A percentile compares a stretch with the other conserved stretches of the same genome.
Evolutionary conservation across 2,888 invertebrate genomes (phyloP).

Genomic region (Pediacus dermestoides): DNA sequence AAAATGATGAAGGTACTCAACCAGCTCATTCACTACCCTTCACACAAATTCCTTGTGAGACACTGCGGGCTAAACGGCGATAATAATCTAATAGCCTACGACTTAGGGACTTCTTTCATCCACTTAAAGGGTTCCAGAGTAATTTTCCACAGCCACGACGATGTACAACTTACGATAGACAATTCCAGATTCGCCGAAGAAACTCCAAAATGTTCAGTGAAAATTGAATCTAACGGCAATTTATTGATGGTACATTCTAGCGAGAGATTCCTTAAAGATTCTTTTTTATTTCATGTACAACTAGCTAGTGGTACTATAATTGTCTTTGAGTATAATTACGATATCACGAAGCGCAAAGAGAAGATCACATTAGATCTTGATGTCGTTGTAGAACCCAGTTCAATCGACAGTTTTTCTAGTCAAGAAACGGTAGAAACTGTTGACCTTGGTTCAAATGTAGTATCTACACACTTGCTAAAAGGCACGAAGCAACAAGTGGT

Average conservation of each 20-base stretch:
- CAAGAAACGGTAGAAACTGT: too few species aligned
- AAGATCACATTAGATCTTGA: too few species aligned
- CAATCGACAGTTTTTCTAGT: too few species aligned
- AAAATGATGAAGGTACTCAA: constrained; percentile 25
- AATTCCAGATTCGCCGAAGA: constrained; percentile 29
- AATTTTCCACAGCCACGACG: constrained; percentile 36
- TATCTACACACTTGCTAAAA: too few species aligned
- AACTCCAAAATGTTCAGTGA: constrained; percentile 29
- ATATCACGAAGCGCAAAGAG: too few species aligned
- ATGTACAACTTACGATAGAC: constrained; percentile 33
- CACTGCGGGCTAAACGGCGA: constrained; percentile 14
- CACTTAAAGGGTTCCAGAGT: constrained; percentile 31
- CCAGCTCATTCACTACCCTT: constrained; percentile 27
- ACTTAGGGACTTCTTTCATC: constrained; percentile 29
- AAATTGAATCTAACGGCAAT: constrained; percentile 24
- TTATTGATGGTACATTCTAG: constrained; percentile 28
- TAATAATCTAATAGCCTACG: constrained; percentile 26
- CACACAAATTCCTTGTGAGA: constrained; percentile 17
- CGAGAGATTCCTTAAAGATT: constrained; percentile 17
- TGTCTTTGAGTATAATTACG: too few species aligned
- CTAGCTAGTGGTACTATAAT: constrained; percentile 31
- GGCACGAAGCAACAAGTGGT: not conserved
- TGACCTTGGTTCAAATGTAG: too few species aligned
- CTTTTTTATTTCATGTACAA: constrained; percentile 26
- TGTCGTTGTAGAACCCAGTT: too few species aligned